Evolutionary conservation across 2,113 vertebrate species (phyloP).

Genomic region (Dromaius novaehollandiae): DNA sequence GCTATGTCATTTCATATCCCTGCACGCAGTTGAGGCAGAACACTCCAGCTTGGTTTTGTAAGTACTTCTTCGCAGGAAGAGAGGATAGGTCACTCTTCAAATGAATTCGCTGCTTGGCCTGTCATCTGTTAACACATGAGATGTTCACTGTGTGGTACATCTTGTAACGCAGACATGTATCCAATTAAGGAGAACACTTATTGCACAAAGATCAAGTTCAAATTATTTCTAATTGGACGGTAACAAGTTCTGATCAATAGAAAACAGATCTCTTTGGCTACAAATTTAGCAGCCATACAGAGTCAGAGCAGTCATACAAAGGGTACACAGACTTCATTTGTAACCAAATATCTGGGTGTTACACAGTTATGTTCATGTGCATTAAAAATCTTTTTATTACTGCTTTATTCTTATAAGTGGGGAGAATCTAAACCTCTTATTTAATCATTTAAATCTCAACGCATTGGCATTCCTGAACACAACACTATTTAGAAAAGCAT

Average conservation of each 20-base stretch:
- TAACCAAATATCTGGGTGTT: not conserved
- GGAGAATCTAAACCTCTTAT: not conserved
- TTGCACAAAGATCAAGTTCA: not conserved
- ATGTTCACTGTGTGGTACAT: not conserved
- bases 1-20: not conserved
- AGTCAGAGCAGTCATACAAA: not conserved
- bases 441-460: not conserved
- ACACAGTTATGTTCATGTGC: rapidly evolving
- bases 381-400: not conserved
- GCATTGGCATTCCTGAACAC: not conserved
- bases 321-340: not conserved
- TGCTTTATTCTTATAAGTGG: not conserved
- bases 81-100: not conserved
- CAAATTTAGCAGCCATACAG: not conserved
- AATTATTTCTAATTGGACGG: not conserved
- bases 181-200: not conserved
- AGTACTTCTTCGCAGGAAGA: not conserved
- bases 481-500: not conserved
- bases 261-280: not conserved
- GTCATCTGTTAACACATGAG: not conserved
- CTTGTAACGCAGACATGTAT: not conserved
- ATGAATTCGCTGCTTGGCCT: not conserved
- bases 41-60: not conserved
- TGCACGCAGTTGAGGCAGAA: not conserved
- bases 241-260: not conserved